phyloP scores from a whole-genome alignment of 2,113 vertebrate genomes.

The Seriola quinqueradiata region DNA sequence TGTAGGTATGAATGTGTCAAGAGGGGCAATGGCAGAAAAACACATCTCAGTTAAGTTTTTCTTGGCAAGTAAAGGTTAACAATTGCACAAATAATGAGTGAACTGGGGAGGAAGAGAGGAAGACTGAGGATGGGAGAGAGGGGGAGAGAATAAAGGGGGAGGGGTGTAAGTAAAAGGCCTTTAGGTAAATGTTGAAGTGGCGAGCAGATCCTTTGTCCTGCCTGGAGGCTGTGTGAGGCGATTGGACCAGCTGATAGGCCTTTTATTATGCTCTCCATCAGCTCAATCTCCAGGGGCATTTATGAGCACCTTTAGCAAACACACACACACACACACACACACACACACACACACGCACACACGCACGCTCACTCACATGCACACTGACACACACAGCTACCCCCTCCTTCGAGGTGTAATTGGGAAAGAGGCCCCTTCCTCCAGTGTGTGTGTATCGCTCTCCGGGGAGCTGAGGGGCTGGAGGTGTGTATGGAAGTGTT shows the following conservation, averaged over 20 bases:
- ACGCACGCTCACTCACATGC: constrained; percentile 25
- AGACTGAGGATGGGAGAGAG: neutral
- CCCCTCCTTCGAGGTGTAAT: constrained; percentile 62
- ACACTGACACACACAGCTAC: constrained; percentile 17
- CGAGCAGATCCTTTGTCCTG: constrained; percentile 74
- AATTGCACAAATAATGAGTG: constrained; percentile 16
- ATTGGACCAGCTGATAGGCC: constrained; percentile 73
- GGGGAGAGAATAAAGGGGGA: neutral
- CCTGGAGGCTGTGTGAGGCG: constrained; percentile 63
- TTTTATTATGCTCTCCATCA: constrained; percentile 75
- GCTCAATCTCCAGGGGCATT: constrained; percentile 75
- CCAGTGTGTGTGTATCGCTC: constrained; percentile 64
- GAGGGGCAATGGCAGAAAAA: neutral
- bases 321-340: constrained; percentile 37
- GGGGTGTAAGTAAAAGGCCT: constrained; percentile 54
- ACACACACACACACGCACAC: constrained; percentile 38
- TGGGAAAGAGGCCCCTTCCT: constrained; percentile 73
- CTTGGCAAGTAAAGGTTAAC: constrained; percentile 27
- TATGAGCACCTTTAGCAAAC: constrained; percentile 76
- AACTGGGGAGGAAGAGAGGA: constrained; percentile 3
- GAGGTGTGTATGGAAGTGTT: constrained; percentile 39
- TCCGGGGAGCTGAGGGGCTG: constrained; percentile 60
- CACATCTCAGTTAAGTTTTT: constrained; percentile 17
- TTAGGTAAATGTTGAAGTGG: constrained; percentile 77
- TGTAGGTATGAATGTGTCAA: neutral